Base-by-base conservation (phyloP, 2,797 vertebrate genomes). In the Gadopsis marmoratus region DNA sequence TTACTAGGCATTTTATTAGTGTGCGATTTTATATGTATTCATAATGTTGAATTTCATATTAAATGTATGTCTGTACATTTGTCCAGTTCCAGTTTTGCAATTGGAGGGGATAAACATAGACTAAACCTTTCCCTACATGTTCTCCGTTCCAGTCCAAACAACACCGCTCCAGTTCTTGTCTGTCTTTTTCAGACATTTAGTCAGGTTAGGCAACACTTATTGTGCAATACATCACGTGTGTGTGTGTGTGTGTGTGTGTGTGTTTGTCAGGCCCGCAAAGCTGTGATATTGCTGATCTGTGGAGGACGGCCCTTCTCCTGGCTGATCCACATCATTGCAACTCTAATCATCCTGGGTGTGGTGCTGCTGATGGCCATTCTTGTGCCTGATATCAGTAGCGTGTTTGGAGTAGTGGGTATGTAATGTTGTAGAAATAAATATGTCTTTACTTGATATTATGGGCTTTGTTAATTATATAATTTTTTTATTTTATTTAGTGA, bases 351-450 rank as follows among this genome's bases (percentile, higher is more conserved):
- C 86, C 95, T 98, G 73, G 45, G 92, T 8, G 59, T 94, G 72
- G 95, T 98, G 84, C 94, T 98, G 78, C 79, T 97, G 74, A 85
- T 99, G 72, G 97, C 98, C 41, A 93, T 98, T 84, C 97, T 96
- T 5, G 96, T 98, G 74, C 98, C 98, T 16, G 97, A 99, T 92
- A 97, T 99, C 87, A 96, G 92, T 82, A 96, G 96, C 33, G 90
- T 99, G 1, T 99, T 99, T 88, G 98, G 98, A 89, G 86, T 99
- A 1, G 94, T 99, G 62, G 98, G 97, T 98, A 94, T 92, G 97
- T 94, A 51, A 41, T 60, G 2, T 67, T 7, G 76, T 47, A 47
- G 0, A 19, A 26, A 37, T 59, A 71, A 59, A 31, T 43, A 3
- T 16, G 2, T 58, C 47, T 37, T 62, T 54, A n/a, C 43, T 47